A percentile compares a stretch with the other conserved stretches of the same genome.
phyloP scores from a whole-genome alignment of 2,888 invertebrate genomes.

The Hemicrepidius hirtus region DNA sequence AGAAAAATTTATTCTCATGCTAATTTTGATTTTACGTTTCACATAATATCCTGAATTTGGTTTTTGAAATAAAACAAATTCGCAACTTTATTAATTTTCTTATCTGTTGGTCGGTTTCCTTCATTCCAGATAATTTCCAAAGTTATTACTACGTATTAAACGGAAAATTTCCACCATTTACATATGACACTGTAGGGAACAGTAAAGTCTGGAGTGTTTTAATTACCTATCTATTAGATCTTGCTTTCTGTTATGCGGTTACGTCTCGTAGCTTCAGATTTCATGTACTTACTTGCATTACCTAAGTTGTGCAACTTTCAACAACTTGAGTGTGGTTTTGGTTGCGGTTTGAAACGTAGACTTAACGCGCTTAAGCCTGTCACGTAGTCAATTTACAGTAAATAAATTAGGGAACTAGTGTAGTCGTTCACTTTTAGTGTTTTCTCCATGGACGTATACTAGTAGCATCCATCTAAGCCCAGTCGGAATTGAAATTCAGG shows the following conservation, averaged over 20 bases:
- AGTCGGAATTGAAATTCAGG: slow-evolving; percentile 51
- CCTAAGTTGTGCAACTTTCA: not conserved
- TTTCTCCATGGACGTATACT: slow-evolving; percentile 21
- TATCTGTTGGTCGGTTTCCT: too few species aligned
- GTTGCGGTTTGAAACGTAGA: not conserved
- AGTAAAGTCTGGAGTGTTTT: too few species aligned
- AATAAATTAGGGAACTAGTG: slow-evolving; percentile 42
- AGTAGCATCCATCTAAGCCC: slow-evolving; percentile 38
- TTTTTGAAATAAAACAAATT: too few species aligned
- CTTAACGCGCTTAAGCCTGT: slow-evolving; percentile 9
- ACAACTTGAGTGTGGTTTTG: not conserved
- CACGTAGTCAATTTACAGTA: slow-evolving; percentile 35
- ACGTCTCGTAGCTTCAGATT: not conserved
- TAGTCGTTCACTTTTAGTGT: slow-evolving; percentile 42
- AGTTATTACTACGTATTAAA: too few species aligned
- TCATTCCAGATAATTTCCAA: too few species aligned
- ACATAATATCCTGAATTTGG: not conserved
- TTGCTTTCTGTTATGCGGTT: too few species aligned
- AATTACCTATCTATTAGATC: too few species aligned
- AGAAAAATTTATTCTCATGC: slow-evolving; percentile 1
- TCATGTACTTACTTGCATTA: slow-evolving; percentile 4
- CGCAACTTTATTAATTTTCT: too few species aligned
- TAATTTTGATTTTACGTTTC: not conserved
- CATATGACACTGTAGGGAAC: too few species aligned
- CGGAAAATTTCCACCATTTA: too few species aligned